Evolutionary conservation across 2,113 vertebrate genomes (phyloP).

Genomic region (Narcine bancroftii): DNA sequence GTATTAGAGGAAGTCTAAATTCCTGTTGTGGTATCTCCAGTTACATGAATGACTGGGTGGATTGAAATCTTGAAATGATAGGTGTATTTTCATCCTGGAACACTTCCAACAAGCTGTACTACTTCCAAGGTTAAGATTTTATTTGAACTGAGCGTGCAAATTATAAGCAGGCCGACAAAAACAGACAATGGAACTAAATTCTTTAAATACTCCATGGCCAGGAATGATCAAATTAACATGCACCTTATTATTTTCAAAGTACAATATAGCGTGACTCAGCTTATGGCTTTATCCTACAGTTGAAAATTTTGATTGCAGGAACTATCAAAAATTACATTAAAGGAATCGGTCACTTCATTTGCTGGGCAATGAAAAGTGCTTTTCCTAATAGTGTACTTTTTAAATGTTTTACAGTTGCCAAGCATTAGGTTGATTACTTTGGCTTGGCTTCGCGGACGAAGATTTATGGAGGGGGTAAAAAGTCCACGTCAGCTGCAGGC

Average conservation of each 20-base stretch:
- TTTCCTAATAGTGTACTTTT: not conserved
- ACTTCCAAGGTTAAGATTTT: not conserved
- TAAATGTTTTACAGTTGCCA: not conserved
- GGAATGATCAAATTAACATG: conserved; percentile 18
- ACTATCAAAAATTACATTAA: not conserved
- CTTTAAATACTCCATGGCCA: not conserved
- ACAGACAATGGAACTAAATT: not conserved
- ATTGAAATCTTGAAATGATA: conserved; percentile 14
- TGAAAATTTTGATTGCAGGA: not conserved
- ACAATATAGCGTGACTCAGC: not conserved
- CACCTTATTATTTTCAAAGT: not conserved
- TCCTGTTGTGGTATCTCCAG: not conserved
- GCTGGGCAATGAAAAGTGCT: not conserved
- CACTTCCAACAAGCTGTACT: not conserved
- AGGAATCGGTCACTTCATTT: not conserved
- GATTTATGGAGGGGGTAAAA: too few species aligned
- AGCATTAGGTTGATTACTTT: not conserved
- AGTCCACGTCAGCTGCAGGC: too few species aligned
- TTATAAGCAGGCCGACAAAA: not conserved
- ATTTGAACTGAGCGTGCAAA: not conserved
- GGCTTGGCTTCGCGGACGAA: too few species aligned
- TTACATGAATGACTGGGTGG: not conserved
- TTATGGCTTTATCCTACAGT: not conserved
- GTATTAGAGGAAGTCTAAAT: not conserved
- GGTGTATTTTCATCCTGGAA: not conserved